Evolutionary conservation across 37 sponge, comb jelly and placozoan species (phyloP).

Genomic region (Halisarca cf. caerulea): DNA sequence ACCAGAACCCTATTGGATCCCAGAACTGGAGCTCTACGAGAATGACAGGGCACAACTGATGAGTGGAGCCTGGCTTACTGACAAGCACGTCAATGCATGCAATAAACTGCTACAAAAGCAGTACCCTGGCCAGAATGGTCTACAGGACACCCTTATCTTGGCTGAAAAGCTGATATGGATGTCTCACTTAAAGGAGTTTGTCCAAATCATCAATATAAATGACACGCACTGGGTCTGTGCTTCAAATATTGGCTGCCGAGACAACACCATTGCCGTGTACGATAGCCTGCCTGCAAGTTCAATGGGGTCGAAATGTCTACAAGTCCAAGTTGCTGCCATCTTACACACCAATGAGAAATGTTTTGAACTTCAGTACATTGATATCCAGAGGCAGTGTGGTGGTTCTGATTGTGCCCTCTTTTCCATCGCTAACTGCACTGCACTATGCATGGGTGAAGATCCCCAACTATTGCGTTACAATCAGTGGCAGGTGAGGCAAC

Average conservation of each 20-base stretch:
- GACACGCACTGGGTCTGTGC: conserved; percentile 42
- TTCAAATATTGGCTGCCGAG: conserved; percentile 26
- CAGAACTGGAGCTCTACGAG: background rate
- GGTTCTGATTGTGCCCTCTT: conserved; percentile 19
- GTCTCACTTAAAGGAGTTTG: conserved; percentile 25
- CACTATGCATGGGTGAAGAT: conserved; percentile 3
- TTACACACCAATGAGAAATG: background rate
- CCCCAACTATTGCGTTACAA: background rate
- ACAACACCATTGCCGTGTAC: conserved; percentile 2
- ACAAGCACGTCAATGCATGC: conserved; percentile 15
- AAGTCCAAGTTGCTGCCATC: background rate
- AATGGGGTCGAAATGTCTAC: conserved; percentile 10
- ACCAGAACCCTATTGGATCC: conserved; percentile 23
- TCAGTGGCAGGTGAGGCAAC: conserved; percentile 9
- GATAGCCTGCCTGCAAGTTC: conserved; percentile 25
- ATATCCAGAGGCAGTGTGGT: conserved; percentile 27
- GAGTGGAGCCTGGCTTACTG: conserved; percentile 29
- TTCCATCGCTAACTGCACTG: conserved; percentile 6
- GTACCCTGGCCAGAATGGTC: conserved; percentile 25
- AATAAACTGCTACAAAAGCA: conserved; percentile 21
- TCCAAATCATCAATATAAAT: conserved; percentile 36
- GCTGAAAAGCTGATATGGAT: background rate
- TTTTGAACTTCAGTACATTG: background rate
- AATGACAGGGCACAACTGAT: background rate
- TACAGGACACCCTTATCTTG: conserved; percentile 28